phyloP scores from a whole-genome alignment of 2,113 vertebrate genomes.

The Psilopsiagon aurifrons region DNA sequence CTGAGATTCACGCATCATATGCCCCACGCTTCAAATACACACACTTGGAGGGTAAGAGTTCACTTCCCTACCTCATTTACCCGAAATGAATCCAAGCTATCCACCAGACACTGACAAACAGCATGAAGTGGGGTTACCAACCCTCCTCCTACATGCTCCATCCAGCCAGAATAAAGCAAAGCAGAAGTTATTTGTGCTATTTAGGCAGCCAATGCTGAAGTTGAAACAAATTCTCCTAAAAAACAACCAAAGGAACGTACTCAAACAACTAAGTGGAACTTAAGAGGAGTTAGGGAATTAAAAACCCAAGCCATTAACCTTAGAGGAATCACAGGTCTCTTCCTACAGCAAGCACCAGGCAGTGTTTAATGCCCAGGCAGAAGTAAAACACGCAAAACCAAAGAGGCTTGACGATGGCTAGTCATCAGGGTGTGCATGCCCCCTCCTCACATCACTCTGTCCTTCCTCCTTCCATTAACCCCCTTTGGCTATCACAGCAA shows the following conservation, averaged over 20 bases:
- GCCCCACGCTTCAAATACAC: neutral
- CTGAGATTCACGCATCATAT: fast-evolving
- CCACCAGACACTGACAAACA: neutral
- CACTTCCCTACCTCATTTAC: neutral
- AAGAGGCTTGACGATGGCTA: neutral
- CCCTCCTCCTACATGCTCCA: neutral
- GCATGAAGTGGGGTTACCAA: neutral
- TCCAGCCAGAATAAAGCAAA: neutral
- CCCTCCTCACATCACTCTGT: fast-evolving
- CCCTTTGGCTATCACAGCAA: neutral
- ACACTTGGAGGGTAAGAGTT: neutral
- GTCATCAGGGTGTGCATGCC: fast-evolving
- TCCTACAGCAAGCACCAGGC: neutral
- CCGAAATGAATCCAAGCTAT: neutral
- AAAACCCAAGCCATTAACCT: neutral
- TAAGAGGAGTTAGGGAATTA: neutral
- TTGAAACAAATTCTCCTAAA: neutral
- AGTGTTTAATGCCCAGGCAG: neutral
- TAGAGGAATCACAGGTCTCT: neutral
- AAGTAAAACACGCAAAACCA: neutral
- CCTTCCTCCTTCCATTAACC: neutral
- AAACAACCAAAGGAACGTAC: neutral
- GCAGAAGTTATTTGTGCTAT: neutral
- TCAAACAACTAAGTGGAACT: neutral
- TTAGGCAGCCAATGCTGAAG: neutral